Evolutionary conservation across 2,797 vertebrate genomes (phyloP).

Genomic region (Peromyscus aztecus): DNA sequence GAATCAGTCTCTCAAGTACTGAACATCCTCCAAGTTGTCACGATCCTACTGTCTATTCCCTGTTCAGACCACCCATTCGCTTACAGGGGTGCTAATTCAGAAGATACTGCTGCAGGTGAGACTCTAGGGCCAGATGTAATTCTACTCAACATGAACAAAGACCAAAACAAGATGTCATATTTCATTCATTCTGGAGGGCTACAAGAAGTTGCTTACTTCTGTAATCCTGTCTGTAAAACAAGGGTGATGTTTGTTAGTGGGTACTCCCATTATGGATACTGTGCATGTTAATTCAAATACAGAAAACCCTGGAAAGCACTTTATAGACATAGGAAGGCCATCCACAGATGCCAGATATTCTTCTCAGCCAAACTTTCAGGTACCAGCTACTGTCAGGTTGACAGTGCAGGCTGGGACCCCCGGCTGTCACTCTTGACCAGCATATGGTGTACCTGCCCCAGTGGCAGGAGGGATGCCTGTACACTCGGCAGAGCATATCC

Average conservation of each 20-base stretch:
- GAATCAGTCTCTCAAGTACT: not conserved
- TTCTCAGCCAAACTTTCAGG: not conserved
- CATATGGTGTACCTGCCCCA: fast-evolving
- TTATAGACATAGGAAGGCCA: not conserved
- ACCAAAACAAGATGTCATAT: not conserved
- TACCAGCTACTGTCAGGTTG: not conserved
- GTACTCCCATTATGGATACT: too few species aligned
- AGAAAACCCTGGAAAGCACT: not conserved
- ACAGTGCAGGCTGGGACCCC: not conserved
- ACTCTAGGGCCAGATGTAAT: not conserved
- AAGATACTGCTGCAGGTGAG: not conserved
- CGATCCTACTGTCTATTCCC: not conserved
- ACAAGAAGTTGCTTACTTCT: not conserved
- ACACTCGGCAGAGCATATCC: fast-evolving
- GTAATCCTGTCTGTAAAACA: not conserved
- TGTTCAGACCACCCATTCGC: not conserved
- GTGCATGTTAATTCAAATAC: not conserved
- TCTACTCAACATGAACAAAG: not conserved
- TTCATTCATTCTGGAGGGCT: not conserved
- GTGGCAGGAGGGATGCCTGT: fast-evolving
- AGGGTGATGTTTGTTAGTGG: not conserved
- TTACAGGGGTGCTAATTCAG: not conserved
- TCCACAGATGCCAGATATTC: not conserved
- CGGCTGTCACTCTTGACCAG: not conserved
- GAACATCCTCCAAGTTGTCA: too few species aligned